These are phyloP conservation scores for Lepisosteus oculatus DNA, from an alignment of 2,113 vertebrate genomes.

Conservation along the genomic window DNA sequence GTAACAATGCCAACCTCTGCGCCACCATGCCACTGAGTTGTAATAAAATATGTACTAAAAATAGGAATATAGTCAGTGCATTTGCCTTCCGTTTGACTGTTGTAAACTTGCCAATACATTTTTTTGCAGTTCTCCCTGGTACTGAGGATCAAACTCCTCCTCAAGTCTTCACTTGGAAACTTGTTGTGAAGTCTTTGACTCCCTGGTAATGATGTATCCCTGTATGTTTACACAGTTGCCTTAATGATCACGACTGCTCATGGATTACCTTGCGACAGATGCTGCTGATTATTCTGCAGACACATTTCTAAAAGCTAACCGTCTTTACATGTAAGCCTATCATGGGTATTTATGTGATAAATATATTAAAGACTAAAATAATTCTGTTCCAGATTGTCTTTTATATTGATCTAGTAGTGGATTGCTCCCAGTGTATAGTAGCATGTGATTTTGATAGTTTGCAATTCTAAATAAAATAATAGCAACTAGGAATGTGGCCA, in stretches of 20 bases:
- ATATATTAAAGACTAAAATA: background rate
- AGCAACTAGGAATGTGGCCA: background rate
- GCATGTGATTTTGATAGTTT: background rate
- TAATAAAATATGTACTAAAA: no score
- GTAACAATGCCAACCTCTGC: no score
- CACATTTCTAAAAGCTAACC: background rate
- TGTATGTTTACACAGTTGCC: slow-evolving; percentile 8
- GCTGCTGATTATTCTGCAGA: slow-evolving; percentile 5
- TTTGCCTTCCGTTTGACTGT: no score
- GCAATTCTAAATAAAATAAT: background rate
- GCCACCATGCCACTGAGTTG: no score
- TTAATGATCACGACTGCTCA: slow-evolving; percentile 17
- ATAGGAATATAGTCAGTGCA: no score
- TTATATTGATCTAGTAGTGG: background rate
- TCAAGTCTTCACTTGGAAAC: no score
- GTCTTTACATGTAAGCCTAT: background rate
- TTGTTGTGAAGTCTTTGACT: no score
- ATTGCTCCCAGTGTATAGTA: background rate
- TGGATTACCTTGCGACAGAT: slow-evolving; percentile 18
- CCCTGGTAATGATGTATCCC: no score
- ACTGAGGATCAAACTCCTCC: no score
- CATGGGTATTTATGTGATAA: no score
- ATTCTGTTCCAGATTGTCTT: background rate
- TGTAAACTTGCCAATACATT: no score
- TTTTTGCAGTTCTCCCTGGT: no score